Conservation (phyloP, 2,797 vertebrate genomes). For the Halcyon smyrnensis region DNA sequence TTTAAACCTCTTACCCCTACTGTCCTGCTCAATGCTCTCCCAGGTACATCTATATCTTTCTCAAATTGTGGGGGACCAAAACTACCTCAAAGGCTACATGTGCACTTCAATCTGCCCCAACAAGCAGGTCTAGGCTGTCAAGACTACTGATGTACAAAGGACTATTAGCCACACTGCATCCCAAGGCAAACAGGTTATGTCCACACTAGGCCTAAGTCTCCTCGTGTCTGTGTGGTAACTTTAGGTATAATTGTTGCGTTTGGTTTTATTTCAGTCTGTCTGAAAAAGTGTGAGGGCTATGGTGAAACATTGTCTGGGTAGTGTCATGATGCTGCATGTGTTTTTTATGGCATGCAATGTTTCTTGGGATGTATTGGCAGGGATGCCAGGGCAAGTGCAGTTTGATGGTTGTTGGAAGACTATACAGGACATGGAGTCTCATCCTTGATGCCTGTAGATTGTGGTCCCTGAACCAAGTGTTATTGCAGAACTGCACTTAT, state of each 20-base stretch:
- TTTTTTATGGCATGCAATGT: not conserved
- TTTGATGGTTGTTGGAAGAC: not conserved
- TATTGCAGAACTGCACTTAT: not conserved
- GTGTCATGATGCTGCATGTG: not conserved
- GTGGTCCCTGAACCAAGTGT: not conserved
- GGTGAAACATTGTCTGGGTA: not conserved
- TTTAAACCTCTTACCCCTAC: not conserved
- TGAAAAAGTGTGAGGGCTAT: not conserved
- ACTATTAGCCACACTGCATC: not conserved
- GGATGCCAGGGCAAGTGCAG: not conserved
- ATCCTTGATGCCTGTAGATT: not conserved
- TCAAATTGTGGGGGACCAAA: not conserved
- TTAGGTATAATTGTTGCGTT: not conserved
- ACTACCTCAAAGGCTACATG: not conserved
- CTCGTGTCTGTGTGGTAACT: not conserved
- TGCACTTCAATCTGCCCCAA: not conserved
- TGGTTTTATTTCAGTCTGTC: not conserved
- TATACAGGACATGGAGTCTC: not conserved
- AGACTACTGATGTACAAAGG: not conserved
- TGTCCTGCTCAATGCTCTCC: not conserved
- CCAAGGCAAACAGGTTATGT: not conserved
- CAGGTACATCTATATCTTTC: not conserved
- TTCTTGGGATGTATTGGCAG: not conserved
- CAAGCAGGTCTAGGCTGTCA: not conserved
- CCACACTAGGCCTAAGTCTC: not conserved